Conservation (phyloP, 2,797 vertebrate species). For the Oreochromis grahami region DNA sequence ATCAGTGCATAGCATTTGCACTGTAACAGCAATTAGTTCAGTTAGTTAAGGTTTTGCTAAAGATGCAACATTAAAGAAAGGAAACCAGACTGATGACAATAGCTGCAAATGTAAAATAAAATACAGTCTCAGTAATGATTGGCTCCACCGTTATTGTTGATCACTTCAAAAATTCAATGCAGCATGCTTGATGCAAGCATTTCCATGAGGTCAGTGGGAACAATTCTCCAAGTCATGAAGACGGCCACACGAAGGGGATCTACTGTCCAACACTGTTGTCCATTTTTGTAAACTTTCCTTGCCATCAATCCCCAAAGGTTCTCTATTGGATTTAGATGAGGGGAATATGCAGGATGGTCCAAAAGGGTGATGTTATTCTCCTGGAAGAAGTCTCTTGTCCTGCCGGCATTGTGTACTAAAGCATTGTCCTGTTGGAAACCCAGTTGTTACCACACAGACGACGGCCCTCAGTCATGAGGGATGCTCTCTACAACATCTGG, state of each 20-base stretch:
- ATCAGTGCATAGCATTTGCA: fast-evolving
- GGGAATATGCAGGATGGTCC: neutral
- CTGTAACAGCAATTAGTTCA: neutral
- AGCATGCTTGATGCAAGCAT: too few species aligned
- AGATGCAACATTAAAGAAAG: neutral
- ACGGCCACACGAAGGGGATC: neutral
- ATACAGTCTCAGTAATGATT: neutral
- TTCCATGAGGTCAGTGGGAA: too few species aligned
- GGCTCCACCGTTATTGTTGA: too few species aligned
- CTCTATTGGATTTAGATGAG: neutral
- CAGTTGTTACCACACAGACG: neutral
- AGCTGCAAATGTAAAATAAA: neutral
- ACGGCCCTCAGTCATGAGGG: neutral
- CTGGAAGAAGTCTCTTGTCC: neutral
- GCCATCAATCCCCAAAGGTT: neutral
- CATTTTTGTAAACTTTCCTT: neutral
- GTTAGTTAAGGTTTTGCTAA: neutral
- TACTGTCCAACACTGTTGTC: neutral
- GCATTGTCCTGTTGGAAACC: neutral
- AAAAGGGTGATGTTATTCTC: neutral
- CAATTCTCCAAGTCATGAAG: too few species aligned
- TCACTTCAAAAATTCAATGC: too few species aligned
- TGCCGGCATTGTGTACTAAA: neutral
- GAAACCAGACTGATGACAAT: neutral
- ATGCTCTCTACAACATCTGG: neutral